Base-by-base conservation (phyloP, 2,113 vertebrate genomes). In the Ibidorhyncha struthersii region DNA sequence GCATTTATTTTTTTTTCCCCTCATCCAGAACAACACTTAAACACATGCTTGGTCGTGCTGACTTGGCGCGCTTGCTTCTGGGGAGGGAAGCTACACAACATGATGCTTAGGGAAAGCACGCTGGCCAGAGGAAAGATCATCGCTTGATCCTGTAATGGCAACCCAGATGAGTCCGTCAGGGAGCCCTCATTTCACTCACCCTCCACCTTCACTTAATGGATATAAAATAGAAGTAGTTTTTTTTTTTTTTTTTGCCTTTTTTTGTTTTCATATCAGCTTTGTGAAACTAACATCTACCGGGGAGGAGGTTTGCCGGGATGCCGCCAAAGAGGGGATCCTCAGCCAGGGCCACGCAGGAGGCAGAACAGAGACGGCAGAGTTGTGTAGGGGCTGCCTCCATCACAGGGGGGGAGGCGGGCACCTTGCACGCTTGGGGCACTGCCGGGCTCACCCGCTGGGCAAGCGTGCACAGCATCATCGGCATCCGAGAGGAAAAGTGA, bases 361-460 rank as follows among this genome's bases (percentile, higher is more conserved):
- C 63, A 30, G 82, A 72, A 27, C 0, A 2, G 69, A 92, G 88
- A n/a, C 0, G 6, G 27, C 34, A 49, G 23, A 73, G 36, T 26
- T 1, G 1, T 3, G 2, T 2, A 55, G 32, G 47, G 16, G 23
- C 72, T 32, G 65, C 36, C 3, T 9, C 41, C 52, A 1, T 27
- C 0, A 1, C 3, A 2, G 30, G 0, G 0, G 0, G 70, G 26
- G 41, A 66, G 52, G 23, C 2, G 8, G 36, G 8, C 59, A 80
- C 8, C 29, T 52, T 0, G 0, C 41, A 10, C 1, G 4, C 1
- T 3, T 20, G 20, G 40, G 52, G 32, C 7, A 10, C 55, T 2
- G 12, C 6, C 0, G 0, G 53, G 26, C 59, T 63, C 10, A 3
- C 32, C 2, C 34, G 3, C 49, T 49, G 49, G 22, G 49, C 4